Conservation (phyloP, 2,888 invertebrate species). For the Idaea dimidiata region DNA sequence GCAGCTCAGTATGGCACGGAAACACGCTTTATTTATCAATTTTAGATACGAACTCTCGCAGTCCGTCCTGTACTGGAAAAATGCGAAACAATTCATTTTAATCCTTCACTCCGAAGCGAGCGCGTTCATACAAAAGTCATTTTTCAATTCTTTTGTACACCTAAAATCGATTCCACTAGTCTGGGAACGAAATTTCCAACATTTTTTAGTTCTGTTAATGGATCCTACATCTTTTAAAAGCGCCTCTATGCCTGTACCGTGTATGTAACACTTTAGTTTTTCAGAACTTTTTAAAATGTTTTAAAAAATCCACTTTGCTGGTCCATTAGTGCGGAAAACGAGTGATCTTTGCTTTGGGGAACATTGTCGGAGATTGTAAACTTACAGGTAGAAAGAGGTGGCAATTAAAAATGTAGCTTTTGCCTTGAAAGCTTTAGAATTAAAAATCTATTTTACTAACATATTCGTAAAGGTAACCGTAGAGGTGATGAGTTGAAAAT, state of each 20-base stretch:
- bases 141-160: slow-evolving; percentile 30
- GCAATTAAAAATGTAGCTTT: background rate
- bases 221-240: slow-evolving; percentile 27
- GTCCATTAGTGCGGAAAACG: slow-evolving; percentile 24
- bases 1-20: background rate
- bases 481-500: background rate
- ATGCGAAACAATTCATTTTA: slow-evolving; percentile 27
- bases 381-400: background rate
- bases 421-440: background rate
- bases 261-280: slow-evolving; percentile 14
- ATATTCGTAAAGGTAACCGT: background rate
- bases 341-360: slow-evolving; percentile 7
- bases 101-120: slow-evolving; percentile 23
- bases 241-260: slow-evolving; percentile 25
- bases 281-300: slow-evolving; percentile 24
- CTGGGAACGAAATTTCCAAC: slow-evolving; percentile 17
- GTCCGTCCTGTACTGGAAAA: slow-evolving; percentile 22
- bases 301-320: slow-evolving; percentile 26
- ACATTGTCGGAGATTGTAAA: background rate
- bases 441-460: background rate
- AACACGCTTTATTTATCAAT: background rate
- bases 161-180: slow-evolving; percentile 33
- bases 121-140: slow-evolving; percentile 28
- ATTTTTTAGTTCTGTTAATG: slow-evolving; percentile 23
- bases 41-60: background rate